A percentile compares a stretch with the other conserved stretches of the same genome.
phyloP scores from a whole-genome alignment of 2,797 vertebrate species.

The Hippoglossus hippoglossus region DNA sequence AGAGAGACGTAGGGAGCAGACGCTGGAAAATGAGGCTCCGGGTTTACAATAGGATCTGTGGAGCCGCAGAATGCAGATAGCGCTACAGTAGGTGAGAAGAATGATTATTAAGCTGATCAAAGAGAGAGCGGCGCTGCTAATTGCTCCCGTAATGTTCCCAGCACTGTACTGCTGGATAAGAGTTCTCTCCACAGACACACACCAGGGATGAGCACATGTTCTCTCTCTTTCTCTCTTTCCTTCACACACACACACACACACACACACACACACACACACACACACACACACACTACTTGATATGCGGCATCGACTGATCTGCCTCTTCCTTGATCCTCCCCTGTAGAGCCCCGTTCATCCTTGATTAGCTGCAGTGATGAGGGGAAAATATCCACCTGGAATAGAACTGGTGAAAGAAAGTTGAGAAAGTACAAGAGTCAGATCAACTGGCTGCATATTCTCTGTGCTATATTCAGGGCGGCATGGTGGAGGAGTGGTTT shows the following conservation, averaged over 20 bases:
- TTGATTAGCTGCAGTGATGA: slow-evolving; percentile 45
- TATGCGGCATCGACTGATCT: slow-evolving; percentile 55
- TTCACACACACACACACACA: neutral
- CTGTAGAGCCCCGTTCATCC: slow-evolving; percentile 48
- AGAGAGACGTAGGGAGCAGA: slow-evolving; percentile 12
- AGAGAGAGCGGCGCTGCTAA: slow-evolving; percentile 61
- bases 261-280: too few relatives aligned
- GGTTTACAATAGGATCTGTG: slow-evolving; percentile 47
- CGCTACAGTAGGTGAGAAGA: slow-evolving; percentile 69
- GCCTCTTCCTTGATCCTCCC: slow-evolving; percentile 58
- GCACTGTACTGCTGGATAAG: slow-evolving; percentile 52
- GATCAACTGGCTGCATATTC: neutral
- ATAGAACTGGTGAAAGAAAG: slow-evolving; percentile 3
- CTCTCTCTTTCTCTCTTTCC: neutral
- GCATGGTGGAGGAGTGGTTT: too few relatives aligned
- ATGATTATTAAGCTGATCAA: slow-evolving; percentile 73
- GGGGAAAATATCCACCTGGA: slow-evolving; percentile 13
- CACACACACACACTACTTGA: slow-evolving; percentile 4
- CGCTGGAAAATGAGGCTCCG: slow-evolving; percentile 49
- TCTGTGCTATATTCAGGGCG: too few relatives aligned
- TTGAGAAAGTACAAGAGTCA: neutral
- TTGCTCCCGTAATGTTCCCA: slow-evolving; percentile 68
- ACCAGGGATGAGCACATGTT: slow-evolving; percentile 26
- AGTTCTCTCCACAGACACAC: slow-evolving; percentile 51
- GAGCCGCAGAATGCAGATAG: slow-evolving; percentile 61